Evolutionary conservation across 2,113 vertebrate species (phyloP).

Genomic region (Sigmodon hispidus): DNA sequence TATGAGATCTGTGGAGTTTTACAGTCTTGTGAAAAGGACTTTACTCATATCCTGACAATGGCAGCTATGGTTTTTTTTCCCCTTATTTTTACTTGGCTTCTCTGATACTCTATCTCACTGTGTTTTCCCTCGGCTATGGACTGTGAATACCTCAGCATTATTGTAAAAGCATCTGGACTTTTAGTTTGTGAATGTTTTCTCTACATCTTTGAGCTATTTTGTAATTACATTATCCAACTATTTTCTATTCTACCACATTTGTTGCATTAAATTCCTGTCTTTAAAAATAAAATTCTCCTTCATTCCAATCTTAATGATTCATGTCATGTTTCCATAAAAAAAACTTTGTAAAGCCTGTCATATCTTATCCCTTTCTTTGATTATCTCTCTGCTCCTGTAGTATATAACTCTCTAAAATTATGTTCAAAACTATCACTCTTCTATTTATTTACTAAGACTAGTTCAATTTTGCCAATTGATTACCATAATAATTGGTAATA

Average conservation of each 20-base stretch:
- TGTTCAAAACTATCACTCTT: neutral
- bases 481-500: neutral
- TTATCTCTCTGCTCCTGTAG: neutral
- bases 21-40: neutral
- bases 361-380: neutral
- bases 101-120: neutral
- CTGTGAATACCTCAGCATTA: neutral
- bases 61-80: neutral
- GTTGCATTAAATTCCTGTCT: conserved; percentile 1
- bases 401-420: neutral
- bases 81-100: neutral
- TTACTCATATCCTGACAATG: neutral
- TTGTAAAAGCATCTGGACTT: neutral
- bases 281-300: neutral
- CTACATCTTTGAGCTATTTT: neutral
- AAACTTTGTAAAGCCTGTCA: neutral
- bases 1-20: neutral
- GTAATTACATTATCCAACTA: neutral
- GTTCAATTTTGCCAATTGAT: conserved; percentile 3
- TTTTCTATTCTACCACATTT: neutral
- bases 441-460: neutral
- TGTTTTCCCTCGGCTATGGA: neutral
- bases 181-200: neutral
- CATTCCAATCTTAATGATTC: neutral
- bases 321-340: neutral